phyloP scores from a whole-genome alignment of 2,797 vertebrate species.

The Rallus crepitans region DNA sequence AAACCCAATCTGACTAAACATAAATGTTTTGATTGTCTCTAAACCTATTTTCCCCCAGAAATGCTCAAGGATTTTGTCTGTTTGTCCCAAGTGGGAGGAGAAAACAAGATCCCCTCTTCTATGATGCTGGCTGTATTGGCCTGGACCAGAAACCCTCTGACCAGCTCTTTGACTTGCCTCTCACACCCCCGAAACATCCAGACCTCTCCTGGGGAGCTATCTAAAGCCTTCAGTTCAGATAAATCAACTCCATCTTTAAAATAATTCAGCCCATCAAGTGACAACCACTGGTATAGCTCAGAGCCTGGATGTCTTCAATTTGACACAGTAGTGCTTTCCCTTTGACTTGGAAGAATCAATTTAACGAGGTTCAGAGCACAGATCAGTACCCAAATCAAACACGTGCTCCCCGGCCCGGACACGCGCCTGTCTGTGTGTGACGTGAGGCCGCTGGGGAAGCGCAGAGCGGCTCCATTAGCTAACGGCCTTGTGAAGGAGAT shows the following conservation, averaged over 20 bases:
- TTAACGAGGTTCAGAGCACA: conserved; percentile 17
- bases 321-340: conserved; percentile 1
- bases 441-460: accelerated
- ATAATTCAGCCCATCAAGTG: conserved; percentile 17
- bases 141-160: neutral
- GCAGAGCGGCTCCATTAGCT: neutral
- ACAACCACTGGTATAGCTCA: conserved; percentile 18
- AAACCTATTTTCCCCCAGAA: neutral
- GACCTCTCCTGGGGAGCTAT: neutral
- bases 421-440: accelerated
- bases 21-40: conserved; percentile 2
- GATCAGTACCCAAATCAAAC: neutral
- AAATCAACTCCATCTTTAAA: conserved; percentile 53
- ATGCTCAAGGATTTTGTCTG: neutral
- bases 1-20: neutral
- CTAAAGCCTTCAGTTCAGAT: conserved; percentile 32
- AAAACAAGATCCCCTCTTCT: neutral
- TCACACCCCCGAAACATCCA: neutral
- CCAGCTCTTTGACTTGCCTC: neutral
- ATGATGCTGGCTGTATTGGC: neutral
- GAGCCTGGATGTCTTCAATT: conserved; percentile 1
- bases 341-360: conserved; percentile 16
- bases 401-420: neutral
- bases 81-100: neutral
- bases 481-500: accelerated